Percentiles rank a stretch among this genome's conserved stretches.
phyloP scores from a whole-genome alignment of 2,888 invertebrate genomes.

The Malthinus flaveolus region DNA sequence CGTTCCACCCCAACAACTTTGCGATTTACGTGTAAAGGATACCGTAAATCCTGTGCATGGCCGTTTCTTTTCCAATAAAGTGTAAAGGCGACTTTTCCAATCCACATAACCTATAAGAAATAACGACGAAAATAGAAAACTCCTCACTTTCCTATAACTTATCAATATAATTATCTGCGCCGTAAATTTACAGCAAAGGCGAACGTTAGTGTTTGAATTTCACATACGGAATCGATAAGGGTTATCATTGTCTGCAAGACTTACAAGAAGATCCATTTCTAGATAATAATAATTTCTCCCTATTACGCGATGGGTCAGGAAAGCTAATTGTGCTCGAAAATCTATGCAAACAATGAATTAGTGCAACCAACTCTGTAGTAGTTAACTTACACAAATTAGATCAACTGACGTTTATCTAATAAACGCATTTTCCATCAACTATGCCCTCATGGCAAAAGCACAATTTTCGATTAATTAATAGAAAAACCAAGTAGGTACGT shows the following conservation, averaged over 20 bases:
- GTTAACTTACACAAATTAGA: constrained; percentile 16
- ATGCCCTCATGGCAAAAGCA: neutral
- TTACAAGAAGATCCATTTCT: constrained; percentile 21
- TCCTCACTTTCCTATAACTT: constrained; percentile 29
- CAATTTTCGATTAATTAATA: constrained; percentile 3
- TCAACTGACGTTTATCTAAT: constrained; percentile 16
- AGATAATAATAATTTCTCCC: constrained; percentile 23
- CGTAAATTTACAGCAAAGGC: constrained; percentile 24
- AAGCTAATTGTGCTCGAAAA: constrained; percentile 26
- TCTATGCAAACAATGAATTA: constrained; percentile 23
- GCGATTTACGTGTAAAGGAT: constrained; percentile 50
- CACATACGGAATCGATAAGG: constrained; percentile 22
- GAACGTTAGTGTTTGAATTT: constrained; percentile 14
- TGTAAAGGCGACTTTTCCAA: constrained; percentile 39
- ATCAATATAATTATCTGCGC: constrained; percentile 32
- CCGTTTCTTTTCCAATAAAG: constrained; percentile 48
- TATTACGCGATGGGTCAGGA: constrained; percentile 25
- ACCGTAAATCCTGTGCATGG: constrained; percentile 49
- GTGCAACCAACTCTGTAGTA: constrained; percentile 15
- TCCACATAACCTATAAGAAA: constrained; percentile 28
- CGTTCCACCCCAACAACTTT: constrained; percentile 49
- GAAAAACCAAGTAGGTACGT: too few relatives aligned
- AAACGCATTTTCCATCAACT: constrained; percentile 11
- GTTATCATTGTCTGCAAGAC: constrained; percentile 26
- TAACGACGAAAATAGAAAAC: constrained; percentile 29